Percentiles rank a stretch among this genome's conserved stretches.
These are phyloP conservation scores for Sclerodermus sp. DNA, from an alignment of 2,888 invertebrate species.

Conservation along the genomic window DNA sequence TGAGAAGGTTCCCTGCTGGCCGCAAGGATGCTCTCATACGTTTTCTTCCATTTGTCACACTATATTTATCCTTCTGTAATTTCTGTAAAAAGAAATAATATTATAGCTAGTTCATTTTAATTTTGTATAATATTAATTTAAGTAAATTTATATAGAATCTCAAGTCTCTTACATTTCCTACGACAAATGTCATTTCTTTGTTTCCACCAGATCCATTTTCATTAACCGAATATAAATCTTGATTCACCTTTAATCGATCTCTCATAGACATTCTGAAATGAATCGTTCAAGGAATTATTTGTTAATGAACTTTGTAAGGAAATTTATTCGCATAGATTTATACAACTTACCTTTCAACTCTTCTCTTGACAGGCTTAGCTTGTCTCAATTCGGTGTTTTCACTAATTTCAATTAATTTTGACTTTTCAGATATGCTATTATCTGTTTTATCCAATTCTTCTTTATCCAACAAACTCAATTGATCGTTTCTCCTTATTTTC, in stretches of 20 bases:
- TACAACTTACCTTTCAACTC: constrained; percentile 59
- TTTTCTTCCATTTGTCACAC: constrained; percentile 68
- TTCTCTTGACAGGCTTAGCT: constrained; percentile 54
- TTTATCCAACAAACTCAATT: no score
- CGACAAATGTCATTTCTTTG: constrained; percentile 77
- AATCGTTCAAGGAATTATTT: constrained; percentile 12
- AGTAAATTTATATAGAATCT: no score
- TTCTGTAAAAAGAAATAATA: not conserved
- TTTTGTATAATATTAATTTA: not conserved
- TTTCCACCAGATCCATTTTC: constrained; percentile 69
- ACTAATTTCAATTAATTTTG: constrained; percentile 66
- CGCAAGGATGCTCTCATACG: constrained; percentile 68
- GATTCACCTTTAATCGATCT: constrained; percentile 70
- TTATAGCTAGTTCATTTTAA: not conserved
- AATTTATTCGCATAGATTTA: constrained; percentile 8
- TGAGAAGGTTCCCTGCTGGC: constrained; percentile 58
- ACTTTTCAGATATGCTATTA: constrained; percentile 46
- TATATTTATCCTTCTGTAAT: not conserved
- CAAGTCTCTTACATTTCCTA: constrained; percentile 61
- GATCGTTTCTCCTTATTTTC: constrained; percentile 64
- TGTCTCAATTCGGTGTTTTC: constrained; percentile 66
- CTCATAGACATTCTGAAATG: constrained; percentile 71
- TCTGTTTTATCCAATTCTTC: constrained; percentile 47
- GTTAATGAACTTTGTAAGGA: constrained; percentile 17
- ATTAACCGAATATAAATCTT: constrained; percentile 59